Percentiles rank a stretch among this genome's conserved stretches.
phyloP scores from a whole-genome alignment of 2,888 invertebrate genomes.

The Melanargia galathea region DNA sequence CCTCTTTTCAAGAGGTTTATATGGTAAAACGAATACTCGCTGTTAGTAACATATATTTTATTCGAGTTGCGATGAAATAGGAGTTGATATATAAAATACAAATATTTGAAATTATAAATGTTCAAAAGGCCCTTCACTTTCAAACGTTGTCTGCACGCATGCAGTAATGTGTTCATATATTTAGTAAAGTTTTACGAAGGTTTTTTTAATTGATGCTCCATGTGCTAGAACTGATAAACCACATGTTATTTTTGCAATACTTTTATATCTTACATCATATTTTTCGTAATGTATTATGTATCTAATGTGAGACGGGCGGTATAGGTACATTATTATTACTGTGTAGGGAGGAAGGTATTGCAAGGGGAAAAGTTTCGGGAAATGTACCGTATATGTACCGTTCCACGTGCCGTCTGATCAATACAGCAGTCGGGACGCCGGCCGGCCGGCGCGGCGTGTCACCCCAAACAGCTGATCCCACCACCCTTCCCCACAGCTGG shows the following conservation, averaged over 20 bases:
- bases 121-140: slow-evolving; percentile 14
- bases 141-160: slow-evolving; percentile 15
- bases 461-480: slow-evolving; percentile 79
- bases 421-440: slow-evolving; percentile 80
- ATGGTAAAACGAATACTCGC: background rate
- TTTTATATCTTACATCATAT: background rate
- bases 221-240: background rate
- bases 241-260: background rate
- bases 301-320: background rate
- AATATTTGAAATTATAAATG: slow-evolving; percentile 5
- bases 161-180: background rate
- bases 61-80: background rate
- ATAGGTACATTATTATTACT: slow-evolving; percentile 4
- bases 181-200: background rate
- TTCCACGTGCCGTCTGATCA: slow-evolving; percentile 76
- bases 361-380: slow-evolving; percentile 48
- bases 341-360: slow-evolving; percentile 12
- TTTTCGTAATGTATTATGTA: background rate
- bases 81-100: slow-evolving; percentile 5
- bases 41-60: background rate
- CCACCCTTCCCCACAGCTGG: slow-evolving; percentile 61
- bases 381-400: slow-evolving; percentile 48
- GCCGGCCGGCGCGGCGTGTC: slow-evolving; percentile 67
- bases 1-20: background rate
- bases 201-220: background rate